phyloP scores from a whole-genome alignment of 2,113 vertebrate species.

The Cebidichthys violaceus region DNA sequence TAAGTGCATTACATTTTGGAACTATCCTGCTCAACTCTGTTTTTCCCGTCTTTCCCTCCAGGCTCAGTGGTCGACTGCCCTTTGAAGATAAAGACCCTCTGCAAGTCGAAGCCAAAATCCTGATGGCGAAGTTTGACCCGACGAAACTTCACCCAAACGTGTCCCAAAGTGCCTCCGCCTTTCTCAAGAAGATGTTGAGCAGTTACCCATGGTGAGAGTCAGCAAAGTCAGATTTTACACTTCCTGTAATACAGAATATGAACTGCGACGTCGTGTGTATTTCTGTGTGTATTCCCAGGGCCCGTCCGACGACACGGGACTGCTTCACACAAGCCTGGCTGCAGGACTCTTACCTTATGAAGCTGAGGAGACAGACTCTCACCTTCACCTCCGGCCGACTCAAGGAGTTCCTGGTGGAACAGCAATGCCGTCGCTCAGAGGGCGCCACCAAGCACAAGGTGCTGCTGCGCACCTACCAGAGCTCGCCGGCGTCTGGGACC shows the following conservation, averaged over 20 bases:
- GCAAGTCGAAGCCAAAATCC: slow-evolving; percentile 89
- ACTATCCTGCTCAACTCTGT: neutral
- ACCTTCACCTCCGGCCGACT: slow-evolving; percentile 93
- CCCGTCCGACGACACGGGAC: slow-evolving; percentile 90
- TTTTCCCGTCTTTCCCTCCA: slow-evolving; percentile 58
- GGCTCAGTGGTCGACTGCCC: slow-evolving; percentile 93
- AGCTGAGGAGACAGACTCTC: slow-evolving; percentile 94
- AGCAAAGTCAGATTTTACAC: neutral
- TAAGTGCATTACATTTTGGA: too few relatives aligned
- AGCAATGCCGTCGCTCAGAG: slow-evolving; percentile 86
- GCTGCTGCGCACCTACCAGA: slow-evolving; percentile 92
- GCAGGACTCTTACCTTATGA: slow-evolving; percentile 97
- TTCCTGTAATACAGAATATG: neutral
- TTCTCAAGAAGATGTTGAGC: slow-evolving; percentile 94
- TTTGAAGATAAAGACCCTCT: slow-evolving; percentile 89
- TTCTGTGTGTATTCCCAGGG: slow-evolving; percentile 80
- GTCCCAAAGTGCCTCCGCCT: slow-evolving; percentile 93
- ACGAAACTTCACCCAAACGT: slow-evolving; percentile 93
- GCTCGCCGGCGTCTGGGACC: slow-evolving; percentile 81
- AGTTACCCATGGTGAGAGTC: slow-evolving; percentile 92
- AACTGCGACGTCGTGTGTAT: neutral
- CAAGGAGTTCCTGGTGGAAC: slow-evolving; percentile 93
- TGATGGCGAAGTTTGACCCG: slow-evolving; percentile 91
- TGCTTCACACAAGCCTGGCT: slow-evolving; percentile 94
- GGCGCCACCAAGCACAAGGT: slow-evolving; percentile 93